These are phyloP conservation scores for Torymus auratus DNA, from an alignment of 2,888 invertebrate genomes.

Conservation along the genomic window DNA sequence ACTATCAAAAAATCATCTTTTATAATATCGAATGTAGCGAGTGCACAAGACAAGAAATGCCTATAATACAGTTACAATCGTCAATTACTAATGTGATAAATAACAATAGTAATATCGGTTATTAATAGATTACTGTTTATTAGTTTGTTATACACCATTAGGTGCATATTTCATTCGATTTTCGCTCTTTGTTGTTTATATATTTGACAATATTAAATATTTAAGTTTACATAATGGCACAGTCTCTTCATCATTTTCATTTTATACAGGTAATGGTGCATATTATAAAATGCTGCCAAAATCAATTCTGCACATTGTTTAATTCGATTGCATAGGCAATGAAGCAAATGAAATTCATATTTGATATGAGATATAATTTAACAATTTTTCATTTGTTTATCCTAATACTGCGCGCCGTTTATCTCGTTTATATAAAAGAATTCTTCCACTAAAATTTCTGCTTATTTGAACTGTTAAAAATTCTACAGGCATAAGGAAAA, in stretches of 20 bases:
- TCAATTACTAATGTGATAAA: conserved; percentile 49
- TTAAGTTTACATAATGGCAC: conserved; percentile 67
- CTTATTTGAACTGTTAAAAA: conserved; percentile 22
- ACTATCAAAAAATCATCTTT: conserved; percentile 38
- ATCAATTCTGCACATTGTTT: conserved; percentile 35
- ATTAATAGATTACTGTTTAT: conserved; percentile 46
- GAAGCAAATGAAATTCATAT: conserved; percentile 39
- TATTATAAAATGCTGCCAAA: conserved; percentile 60
- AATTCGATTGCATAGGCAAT: conserved; percentile 19
- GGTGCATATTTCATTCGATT: conserved; percentile 43
- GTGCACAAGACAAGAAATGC: conserved; percentile 49
- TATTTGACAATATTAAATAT: conserved; percentile 50
- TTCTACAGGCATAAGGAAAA: conserved; percentile 42
- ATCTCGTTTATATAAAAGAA: conserved; percentile 33
- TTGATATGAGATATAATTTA: conserved; percentile 56
- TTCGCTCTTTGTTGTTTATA: conserved; percentile 45
- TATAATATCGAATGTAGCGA: conserved; percentile 38
- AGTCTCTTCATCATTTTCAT: conserved; percentile 60
- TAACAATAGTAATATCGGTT: conserved; percentile 48
- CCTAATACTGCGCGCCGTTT: conserved; percentile 58
- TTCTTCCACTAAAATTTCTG: conserved; percentile 20
- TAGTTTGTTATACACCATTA: conserved; percentile 28
- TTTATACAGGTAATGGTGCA: conserved; percentile 63
- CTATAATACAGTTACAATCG: conserved; percentile 43
- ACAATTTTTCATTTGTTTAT: conserved; percentile 36